Conservation (phyloP, 2,888 invertebrate species). For the Psylliodes chrysocephalus region DNA sequence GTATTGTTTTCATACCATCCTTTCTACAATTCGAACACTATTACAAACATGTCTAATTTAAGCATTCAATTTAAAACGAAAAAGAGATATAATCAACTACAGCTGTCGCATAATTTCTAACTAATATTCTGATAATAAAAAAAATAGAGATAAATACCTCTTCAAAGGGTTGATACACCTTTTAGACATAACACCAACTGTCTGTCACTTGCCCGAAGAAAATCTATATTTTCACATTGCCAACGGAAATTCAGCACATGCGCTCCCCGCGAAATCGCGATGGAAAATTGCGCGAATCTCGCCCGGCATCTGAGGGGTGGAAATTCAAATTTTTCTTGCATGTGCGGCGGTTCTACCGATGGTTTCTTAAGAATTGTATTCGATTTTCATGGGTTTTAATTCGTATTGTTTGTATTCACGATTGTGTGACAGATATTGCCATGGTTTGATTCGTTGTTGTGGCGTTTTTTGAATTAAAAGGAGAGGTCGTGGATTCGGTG, state of each 20-base stretch:
- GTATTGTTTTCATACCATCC: background rate
- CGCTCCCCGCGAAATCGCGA: slow-evolving; percentile 20
- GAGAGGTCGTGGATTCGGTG: slow-evolving; percentile 12
- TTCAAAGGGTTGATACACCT: slow-evolving; percentile 49
- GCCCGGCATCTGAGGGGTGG: slow-evolving; percentile 2
- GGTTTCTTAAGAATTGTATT: background rate
- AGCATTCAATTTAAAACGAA: no score
- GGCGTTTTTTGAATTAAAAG: background rate
- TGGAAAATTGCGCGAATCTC: slow-evolving; percentile 6
- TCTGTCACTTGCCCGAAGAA: slow-evolving; percentile 41
- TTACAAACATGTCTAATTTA: no score
- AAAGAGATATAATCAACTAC: background rate
- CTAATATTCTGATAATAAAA: slow-evolving; percentile 7
- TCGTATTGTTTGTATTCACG: slow-evolving; percentile 27
- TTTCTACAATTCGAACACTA: background rate
- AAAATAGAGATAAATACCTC: slow-evolving; percentile 42
- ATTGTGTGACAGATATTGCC: slow-evolving; percentile 24
- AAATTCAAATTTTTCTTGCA: slow-evolving; percentile 1
- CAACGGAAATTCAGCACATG: slow-evolving; percentile 24
- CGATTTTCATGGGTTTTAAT: slow-evolving; percentile 10
- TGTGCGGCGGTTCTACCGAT: background rate
- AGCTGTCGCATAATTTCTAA: background rate
- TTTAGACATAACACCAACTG: slow-evolving; percentile 49
- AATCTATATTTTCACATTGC: slow-evolving; percentile 35
- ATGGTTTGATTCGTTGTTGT: slow-evolving; percentile 7